phyloP scores from a whole-genome alignment of 2,113 vertebrate species.

The Sminthopsis crassicaudata region DNA sequence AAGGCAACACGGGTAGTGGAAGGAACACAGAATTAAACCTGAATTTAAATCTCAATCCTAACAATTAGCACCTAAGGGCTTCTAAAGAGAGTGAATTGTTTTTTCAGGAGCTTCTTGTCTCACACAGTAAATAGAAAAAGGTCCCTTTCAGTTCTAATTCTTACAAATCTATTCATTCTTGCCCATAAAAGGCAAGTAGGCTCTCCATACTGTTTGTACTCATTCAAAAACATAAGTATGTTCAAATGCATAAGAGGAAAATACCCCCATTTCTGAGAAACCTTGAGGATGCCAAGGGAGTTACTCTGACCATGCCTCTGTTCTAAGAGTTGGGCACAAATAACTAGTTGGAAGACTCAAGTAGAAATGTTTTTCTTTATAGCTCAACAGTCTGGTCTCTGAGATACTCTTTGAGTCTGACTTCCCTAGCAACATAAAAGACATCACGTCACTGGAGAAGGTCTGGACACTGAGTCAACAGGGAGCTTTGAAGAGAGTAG shows the following conservation, averaged over 20 bases:
- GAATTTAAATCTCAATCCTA: neutral
- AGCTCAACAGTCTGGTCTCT: slow-evolving; percentile 15
- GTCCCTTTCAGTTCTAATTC: neutral
- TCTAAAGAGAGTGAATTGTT: slow-evolving; percentile 5
- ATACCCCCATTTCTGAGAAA: neutral
- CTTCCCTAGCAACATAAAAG: neutral
- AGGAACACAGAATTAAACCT: neutral
- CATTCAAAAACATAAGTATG: slow-evolving; percentile 28
- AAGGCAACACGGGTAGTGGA: neutral
- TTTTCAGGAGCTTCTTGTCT: slow-evolving; percentile 3
- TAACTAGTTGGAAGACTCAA: neutral
- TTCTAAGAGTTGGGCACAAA: slow-evolving; percentile 1
- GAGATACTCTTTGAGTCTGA: slow-evolving; percentile 10
- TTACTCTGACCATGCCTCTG: neutral
- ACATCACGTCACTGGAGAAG: neutral
- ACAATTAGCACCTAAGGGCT: slow-evolving; percentile 3
- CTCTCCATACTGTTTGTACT: neutral
- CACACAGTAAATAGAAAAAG: neutral
- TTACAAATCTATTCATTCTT: neutral
- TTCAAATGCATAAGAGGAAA: neutral
- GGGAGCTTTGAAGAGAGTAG: neutral
- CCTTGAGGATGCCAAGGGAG: slow-evolving; percentile 6
- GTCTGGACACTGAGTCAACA: neutral
- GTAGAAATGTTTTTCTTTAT: neutral
- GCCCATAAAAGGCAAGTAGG: neutral